A percentile compares a stretch with the other conserved stretches of the same genome.
phyloP scores from a whole-genome alignment of 2,888 invertebrate species.

The Hedya salicella region DNA sequence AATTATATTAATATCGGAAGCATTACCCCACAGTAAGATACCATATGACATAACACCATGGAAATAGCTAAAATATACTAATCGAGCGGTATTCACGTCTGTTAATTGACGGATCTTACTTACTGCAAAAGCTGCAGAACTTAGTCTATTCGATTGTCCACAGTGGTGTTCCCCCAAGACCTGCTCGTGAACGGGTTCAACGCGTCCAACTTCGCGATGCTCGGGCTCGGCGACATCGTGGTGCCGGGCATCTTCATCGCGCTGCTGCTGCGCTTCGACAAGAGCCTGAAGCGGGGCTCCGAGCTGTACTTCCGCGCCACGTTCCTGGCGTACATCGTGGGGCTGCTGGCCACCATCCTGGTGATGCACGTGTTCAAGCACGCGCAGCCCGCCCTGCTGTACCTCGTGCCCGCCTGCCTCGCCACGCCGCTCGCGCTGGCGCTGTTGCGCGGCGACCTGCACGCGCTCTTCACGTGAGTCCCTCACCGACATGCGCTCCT shows the following conservation, averaged over 20 bases:
- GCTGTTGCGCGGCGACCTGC: slow-evolving; percentile 94
- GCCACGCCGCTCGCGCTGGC: slow-evolving; percentile 96
- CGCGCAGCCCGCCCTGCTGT: slow-evolving; percentile 98
- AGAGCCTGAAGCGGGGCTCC: slow-evolving; percentile 92
- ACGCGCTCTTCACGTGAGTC: slow-evolving; percentile 94
- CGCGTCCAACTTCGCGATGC: slow-evolving; percentile 98
- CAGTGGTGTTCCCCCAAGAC: slow-evolving; percentile 99
- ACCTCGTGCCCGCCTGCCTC: slow-evolving; percentile 98
- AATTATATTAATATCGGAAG: no score
- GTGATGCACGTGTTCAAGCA: slow-evolving; percentile 99
- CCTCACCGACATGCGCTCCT: slow-evolving; percentile 86
- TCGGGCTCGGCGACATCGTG: slow-evolving; percentile 99
- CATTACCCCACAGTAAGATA: no score
- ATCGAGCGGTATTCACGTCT: no score
- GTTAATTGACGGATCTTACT: no score
- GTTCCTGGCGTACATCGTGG: slow-evolving; percentile 96
- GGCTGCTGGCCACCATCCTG: slow-evolving; percentile 96
- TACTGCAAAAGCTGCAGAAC: no score
- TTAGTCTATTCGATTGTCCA: slow-evolving; percentile 49
- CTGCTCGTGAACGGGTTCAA: slow-evolving; percentile 95
- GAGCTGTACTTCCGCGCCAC: slow-evolving; percentile 95
- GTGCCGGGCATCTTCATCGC: slow-evolving; percentile 99
- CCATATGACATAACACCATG: no score
- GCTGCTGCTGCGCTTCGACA: slow-evolving; percentile 96
- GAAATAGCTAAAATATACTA: no score